Conservation (phyloP, 2,888 invertebrate genomes). For the Eilema griseolum region DNA sequence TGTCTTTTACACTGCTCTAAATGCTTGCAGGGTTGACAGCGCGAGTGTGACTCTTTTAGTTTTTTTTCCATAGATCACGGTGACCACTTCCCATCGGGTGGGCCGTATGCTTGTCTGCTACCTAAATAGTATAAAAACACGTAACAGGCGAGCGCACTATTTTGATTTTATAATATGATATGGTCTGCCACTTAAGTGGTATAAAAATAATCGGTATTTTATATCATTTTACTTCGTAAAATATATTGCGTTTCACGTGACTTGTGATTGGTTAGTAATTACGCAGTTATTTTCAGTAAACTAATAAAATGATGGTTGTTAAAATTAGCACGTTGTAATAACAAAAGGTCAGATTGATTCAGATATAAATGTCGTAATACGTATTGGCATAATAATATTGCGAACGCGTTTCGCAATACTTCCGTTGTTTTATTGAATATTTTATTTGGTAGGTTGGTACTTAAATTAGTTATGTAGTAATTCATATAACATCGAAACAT, state of each 20-base stretch:
- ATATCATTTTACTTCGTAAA: no score
- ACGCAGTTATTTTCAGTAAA: neutral
- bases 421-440: neutral
- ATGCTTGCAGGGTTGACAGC: no score
- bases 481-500: neutral
- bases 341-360: neutral
- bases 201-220: no score
- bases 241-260: neutral
- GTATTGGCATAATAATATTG: neutral
- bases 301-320: neutral
- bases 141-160: no score
- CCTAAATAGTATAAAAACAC: no score
- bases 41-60: no score
- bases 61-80: no score
- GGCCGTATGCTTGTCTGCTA: no score
- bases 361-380: slow-evolving; percentile 2
- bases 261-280: neutral
- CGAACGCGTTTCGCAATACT: slow-evolving; percentile 4
- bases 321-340: neutral
- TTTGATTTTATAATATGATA: no score
- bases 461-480: neutral
- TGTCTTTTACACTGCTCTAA: no score
- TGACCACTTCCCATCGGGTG: no score
- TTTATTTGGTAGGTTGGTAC: neutral
- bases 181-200: no score